Base-by-base conservation (phyloP, 2,113 vertebrate species). In the Pelecanoides urinatrix region DNA sequence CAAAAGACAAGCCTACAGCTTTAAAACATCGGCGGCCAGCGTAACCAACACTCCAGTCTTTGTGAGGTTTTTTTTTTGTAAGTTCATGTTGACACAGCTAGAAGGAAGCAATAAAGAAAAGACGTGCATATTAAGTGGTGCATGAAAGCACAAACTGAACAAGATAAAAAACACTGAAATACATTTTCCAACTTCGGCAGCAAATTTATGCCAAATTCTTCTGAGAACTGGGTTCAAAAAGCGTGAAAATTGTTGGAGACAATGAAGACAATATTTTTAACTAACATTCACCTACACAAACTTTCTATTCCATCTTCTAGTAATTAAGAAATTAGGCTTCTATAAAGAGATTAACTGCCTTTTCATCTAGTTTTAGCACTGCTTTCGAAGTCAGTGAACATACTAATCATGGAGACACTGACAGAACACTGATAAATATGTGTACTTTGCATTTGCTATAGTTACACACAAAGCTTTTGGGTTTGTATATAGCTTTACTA, bases 351-450 rank as follows among this genome's bases (percentile, higher is more conserved):
- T 42, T 67, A 87, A 34, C 25, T 38, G 21, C 17, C 79, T 76
- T 86, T 79, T 55, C 36, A 53, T 52, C 19, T 34, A 1, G 2
- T 45, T 88, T 65, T 59, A 86, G 58, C 30, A 44, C 34, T 65
- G 45, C 75, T 78, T 92, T 74, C 66, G 23, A 77, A 65, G 36
- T 10, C 2, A 8, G 49, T 50, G 27, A 86, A 25, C 13, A 5
- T 9, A 44, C 21, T 49, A 52, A 40, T 21, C 45, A 32, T 3
- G 11, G 50, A 61, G 36, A 29, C 26, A 9, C 81, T 36, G 44
- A 36, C 9, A 16, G 20, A 78, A 49, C 4, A 59, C 36, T 0
- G 0, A 67, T 5, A 71, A 68, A 75, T 20, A 59, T 1, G 0
- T 3, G 19, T 42, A 63, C 18, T 62, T 40, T 56, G 53, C 38